A percentile compares a stretch with the other conserved stretches of the same genome.
phyloP scores from a whole-genome alignment of 2,113 vertebrate species.

The Petroica traversi region DNA sequence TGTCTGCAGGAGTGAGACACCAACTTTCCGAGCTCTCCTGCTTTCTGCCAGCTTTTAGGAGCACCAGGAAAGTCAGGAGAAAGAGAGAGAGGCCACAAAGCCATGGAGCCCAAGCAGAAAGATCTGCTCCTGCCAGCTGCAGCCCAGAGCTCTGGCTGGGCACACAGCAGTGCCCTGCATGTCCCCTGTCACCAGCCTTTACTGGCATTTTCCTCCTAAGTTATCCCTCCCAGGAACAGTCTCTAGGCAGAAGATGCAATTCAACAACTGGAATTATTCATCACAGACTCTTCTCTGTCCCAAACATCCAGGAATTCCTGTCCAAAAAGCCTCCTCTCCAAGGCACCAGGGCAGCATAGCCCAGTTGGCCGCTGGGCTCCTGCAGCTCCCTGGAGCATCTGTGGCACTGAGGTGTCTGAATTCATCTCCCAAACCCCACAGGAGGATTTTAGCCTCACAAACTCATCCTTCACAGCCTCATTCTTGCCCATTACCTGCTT shows the following conservation, averaged over 20 bases:
- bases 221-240: neutral
- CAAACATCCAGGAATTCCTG: neutral
- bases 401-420: neutral
- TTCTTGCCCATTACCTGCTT: neutral
- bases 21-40: neutral
- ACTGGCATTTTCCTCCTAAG: neutral
- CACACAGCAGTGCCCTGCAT: neutral
- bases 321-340: neutral
- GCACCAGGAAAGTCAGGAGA: neutral
- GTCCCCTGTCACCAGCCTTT: neutral
- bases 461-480: neutral
- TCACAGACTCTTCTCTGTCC: neutral
- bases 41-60: neutral
- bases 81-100: neutral
- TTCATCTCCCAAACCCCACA: neutral
- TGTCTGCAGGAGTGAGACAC: neutral
- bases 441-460: neutral
- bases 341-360: neutral
- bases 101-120: neutral
- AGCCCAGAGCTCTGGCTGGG: neutral
- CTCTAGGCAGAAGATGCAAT: neutral
- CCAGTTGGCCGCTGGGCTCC: neutral
- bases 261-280: neutral
- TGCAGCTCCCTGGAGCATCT: neutral
- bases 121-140: neutral